Percentiles rank a stretch among this genome's conserved stretches.
Evolutionary conservation across 2,797 vertebrate species (phyloP).

Genomic region (Sardinella longiceps): DNA sequence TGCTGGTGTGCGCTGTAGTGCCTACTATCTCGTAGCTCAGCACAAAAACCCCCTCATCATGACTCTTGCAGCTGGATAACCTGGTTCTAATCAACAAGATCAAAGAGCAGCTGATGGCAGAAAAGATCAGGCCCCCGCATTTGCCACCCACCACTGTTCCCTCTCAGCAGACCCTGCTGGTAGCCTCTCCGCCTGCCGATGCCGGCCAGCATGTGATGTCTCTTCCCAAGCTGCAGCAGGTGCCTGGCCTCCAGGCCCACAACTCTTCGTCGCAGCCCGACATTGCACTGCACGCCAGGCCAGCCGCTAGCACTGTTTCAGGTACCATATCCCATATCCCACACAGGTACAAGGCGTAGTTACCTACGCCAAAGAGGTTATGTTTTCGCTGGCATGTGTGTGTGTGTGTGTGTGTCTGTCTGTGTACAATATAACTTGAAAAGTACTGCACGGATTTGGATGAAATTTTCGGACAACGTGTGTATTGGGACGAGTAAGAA

Average conservation of each 20-base stretch:
- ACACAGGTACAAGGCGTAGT: background rate
- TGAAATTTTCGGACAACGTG: no score
- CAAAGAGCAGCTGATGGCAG: slow-evolving; percentile 99
- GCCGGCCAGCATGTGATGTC: slow-evolving; percentile 87
- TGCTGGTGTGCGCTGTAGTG: slow-evolving; percentile 32
- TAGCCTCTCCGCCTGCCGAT: slow-evolving; percentile 84
- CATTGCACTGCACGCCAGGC: slow-evolving; percentile 89
- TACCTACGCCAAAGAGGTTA: no score
- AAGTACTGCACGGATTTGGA: no score
- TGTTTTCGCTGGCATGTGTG: no score
- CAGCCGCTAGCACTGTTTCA: slow-evolving; percentile 89
- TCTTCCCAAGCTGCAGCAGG: slow-evolving; percentile 87
- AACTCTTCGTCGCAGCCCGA: slow-evolving; percentile 87
- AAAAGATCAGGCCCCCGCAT: slow-evolving; percentile 96
- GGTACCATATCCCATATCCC: slow-evolving; percentile 68
- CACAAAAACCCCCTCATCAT: slow-evolving; percentile 53
- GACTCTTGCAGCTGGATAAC: slow-evolving; percentile 91
- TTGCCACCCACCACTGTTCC: slow-evolving; percentile 89
- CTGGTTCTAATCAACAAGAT: slow-evolving; percentile 99
- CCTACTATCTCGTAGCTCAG: background rate
- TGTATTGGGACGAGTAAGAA: no score
- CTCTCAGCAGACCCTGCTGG: slow-evolving; percentile 91
- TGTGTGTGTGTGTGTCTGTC: no score
- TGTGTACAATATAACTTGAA: no score
- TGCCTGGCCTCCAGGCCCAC: slow-evolving; percentile 83